Base-by-base conservation (phyloP, 2,888 invertebrate species). In the Erannis defoliaria region DNA sequence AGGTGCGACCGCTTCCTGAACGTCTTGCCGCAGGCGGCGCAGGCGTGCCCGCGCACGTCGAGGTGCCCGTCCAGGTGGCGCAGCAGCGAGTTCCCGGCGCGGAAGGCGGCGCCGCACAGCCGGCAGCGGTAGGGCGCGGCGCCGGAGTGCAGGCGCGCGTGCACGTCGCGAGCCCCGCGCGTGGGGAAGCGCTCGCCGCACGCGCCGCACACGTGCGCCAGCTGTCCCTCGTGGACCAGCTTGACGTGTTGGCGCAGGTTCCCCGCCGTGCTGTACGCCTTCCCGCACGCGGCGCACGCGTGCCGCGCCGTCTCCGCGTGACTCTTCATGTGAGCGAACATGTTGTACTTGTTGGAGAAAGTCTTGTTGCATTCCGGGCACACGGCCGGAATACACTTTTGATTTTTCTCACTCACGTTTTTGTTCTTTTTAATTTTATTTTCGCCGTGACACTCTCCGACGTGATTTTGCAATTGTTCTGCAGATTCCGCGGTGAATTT, bases 141-240 rank as follows among this genome's bases (percentile, higher is more conserved):
- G 0, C 93, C 93, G 0, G 93, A 84, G 72, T 94, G 94, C 9
- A 88, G 71, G 0, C 85, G 80, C 0, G 74, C 45, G 83, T 94
- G 94, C 0, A 81, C 77, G 60, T 91, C 82, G 31, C 93, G 84
- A 12, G 87, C 85, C 6, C 76, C 71, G 0, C 86, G 78, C 1
- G 90, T 82, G 0, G 93, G 89, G 68, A 94, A 94, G 2, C 85
- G 85, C 62, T 94, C 94, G 0, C 86, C 86, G 68, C 94, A 94
- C 12, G 76, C 72, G 0, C 79, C 55, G 68, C 94, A 94, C 0
- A 79, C 56, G 71, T 86, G 86, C 0, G 84, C 84, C 55, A 93
- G 81, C 1, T 83, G 72, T 4, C 94, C 87, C 3, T 87, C 85
- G 64, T 94, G 94, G 0, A 81, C 81, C 0, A 80, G 26, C 63